Evolutionary conservation across 1,140 invertebrate genomes (phyloP), one percentile per base, ranked within the genome.

Genomic region (Lysiphlebus fabarum): DNA sequence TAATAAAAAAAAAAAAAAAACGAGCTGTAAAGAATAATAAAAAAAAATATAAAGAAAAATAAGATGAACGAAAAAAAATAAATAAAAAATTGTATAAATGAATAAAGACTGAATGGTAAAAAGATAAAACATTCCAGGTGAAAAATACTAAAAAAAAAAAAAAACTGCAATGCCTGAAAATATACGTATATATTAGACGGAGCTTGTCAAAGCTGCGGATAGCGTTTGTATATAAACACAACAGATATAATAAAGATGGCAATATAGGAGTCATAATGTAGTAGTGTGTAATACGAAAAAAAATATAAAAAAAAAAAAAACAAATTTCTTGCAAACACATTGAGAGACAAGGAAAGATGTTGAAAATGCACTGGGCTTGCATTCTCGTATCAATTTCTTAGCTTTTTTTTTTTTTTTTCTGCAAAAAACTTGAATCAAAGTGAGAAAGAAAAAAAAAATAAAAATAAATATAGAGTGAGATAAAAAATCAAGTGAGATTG

Each of bases 211-310:
- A 71, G 57, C 56, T 62, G 59, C 65, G 59, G 61, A 67, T 61
- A 64, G 61, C 62, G 56, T 59, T 56, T 62, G 53, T 63, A 5
- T 63, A 57, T 62, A 63, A 65, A 40, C 38, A 40, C 7, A 11
- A 40, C 7, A 70, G 63, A 74, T 75, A 72, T 77, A 77, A 78
- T 79, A 79, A 79, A 78, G 75, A 78, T 73, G 71, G 68, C 72
- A 67, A 78, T 79, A 76, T 77, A 77, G 62, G 73, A 73, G 71
- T 75, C 75, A 75, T 78, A 77, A 79, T 72, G 69, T 79, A 77
- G 69, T 73, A 67, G 70, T 70, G 71, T 71, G 68, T 64, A 65
- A 45, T 51, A 45, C 53, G 53, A 55, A 43, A 36, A 8, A 48
- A 14, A 33, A 42, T 14, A 58, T 6, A 36, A 14, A 40, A 36